Base-by-base conservation (phyloP, 2,888 invertebrate genomes). In the Hylaea fasciaria region DNA sequence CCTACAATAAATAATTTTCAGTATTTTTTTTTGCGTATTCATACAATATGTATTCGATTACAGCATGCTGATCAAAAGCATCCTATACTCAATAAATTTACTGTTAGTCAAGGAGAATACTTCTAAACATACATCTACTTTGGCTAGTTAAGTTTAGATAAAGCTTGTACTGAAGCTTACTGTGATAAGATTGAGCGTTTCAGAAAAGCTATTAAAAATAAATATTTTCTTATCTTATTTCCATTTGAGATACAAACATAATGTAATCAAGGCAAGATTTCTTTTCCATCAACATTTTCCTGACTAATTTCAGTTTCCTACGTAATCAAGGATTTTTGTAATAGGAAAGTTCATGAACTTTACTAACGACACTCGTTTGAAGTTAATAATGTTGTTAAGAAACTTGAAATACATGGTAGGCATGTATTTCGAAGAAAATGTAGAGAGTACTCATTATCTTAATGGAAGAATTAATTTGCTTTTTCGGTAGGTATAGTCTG, bases 251-350 rank as follows among this genome's bases (percentile, higher is more conserved):
- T 37, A n/a, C 12, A 45, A 52, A 7, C n/a, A 28, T 11, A 54
- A 54, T n/a, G 13, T 22, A 46, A 53, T 46, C 11, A 55, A 32
- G 47, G 17, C 14, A 41, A 39, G 11, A 12, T n/a, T 32, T 41
- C 29, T 47, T 17, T 40, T 32, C 12, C 10, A 16, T 32, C 14
- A 48, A 35, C 28, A 32, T 45, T 44, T 59, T 32, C 40, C 67
- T 32, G 8, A 43, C 22, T 44, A 44, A 49, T 50, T 57, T 14
- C 39, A 39, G 28, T 39, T 16, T 39, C 29, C 45, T 45, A 50
- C 29, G 16, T 39, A 37, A 57, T 57, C 37, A 50, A 16, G 49
- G 37, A 29, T 28, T 44, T 50, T 49, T 55, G 49, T n/a, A 22
- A 47, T 29, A 22, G 11, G 32, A 48, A 56, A 49, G 22, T 56